Evolutionary conservation across 2,113 vertebrate species (phyloP).

Genomic region (Oncorhynchus masou): DNA sequence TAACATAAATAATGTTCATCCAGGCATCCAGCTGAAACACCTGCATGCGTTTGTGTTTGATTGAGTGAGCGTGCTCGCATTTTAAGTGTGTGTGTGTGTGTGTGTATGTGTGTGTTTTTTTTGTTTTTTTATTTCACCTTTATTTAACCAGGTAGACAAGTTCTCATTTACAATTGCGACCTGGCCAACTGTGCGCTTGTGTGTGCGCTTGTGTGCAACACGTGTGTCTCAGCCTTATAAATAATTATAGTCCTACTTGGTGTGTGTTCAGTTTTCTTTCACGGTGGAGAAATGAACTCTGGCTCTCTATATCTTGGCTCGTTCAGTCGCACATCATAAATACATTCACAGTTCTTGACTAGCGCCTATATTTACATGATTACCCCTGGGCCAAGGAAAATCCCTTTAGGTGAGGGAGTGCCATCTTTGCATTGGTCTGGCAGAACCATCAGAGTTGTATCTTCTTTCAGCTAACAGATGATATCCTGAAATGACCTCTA

Average conservation of each 20-base stretch:
- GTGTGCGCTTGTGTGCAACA: neutral
- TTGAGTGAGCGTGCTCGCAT: neutral
- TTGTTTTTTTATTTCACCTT: too few relatives aligned
- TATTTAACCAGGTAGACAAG: too few relatives aligned
- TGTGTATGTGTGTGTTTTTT: too few relatives aligned
- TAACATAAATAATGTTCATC: too few relatives aligned
- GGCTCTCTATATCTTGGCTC: constrained; percentile 21
- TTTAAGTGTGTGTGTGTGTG: neutral
- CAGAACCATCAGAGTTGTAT: neutral
- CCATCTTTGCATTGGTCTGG: neutral
- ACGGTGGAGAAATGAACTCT: constrained; percentile 17
- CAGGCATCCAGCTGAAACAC: neutral
- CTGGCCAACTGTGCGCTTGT: too few relatives aligned
- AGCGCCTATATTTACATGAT: neutral
- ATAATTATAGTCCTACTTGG: constrained; percentile 31
- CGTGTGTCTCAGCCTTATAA: constrained; percentile 8
- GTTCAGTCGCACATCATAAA: constrained; percentile 7
- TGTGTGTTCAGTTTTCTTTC: constrained; percentile 32
- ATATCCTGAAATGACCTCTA: neutral
- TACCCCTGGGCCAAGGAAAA: constrained; percentile 1
- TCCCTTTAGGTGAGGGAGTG: neutral
- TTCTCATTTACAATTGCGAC: too few relatives aligned
- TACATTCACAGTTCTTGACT: neutral
- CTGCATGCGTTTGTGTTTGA: neutral
- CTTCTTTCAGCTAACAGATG: neutral